Conservation (phyloP, 1,140 invertebrate species). For the Kradibia gibbosae region DNA sequence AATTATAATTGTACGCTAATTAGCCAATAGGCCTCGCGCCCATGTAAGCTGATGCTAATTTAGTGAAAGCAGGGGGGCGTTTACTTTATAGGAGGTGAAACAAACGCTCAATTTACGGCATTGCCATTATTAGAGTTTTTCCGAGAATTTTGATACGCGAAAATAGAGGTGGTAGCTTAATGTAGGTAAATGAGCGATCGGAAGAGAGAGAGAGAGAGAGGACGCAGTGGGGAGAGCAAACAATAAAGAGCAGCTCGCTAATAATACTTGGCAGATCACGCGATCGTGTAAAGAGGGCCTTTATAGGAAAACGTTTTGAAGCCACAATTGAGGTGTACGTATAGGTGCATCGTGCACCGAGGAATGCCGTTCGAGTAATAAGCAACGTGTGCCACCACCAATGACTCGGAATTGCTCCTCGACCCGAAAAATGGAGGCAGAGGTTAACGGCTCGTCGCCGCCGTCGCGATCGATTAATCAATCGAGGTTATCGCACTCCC, state of each 20-base stretch:
- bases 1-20: neutral
- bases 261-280: neutral
- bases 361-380: slow-evolving; percentile 27
- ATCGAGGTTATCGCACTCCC: slow-evolving; percentile 23
- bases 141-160: slow-evolving; percentile 17
- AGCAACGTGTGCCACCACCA: neutral
- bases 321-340: slow-evolving; percentile 7
- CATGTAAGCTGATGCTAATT: neutral
- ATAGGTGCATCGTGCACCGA: neutral
- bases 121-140: neutral
- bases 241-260: neutral
- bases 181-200: too few relatives aligned
- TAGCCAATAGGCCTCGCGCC: neutral
- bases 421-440: slow-evolving; percentile 35
- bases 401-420: slow-evolving; percentile 32
- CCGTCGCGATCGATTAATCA: slow-evolving; percentile 39
- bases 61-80: too few relatives aligned
- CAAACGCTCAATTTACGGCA: slow-evolving; percentile 3
- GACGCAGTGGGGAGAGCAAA: too few relatives aligned
- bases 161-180: too few relatives aligned
- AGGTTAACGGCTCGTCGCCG: slow-evolving; percentile 21
- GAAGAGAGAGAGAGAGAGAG: too few relatives aligned
- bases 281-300: neutral
- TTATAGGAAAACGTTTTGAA: slow-evolving; percentile 43
- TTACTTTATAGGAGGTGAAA: too few relatives aligned